phyloP scores from a whole-genome alignment of 2,888 invertebrate genomes.

The Cantharis lateralis region DNA sequence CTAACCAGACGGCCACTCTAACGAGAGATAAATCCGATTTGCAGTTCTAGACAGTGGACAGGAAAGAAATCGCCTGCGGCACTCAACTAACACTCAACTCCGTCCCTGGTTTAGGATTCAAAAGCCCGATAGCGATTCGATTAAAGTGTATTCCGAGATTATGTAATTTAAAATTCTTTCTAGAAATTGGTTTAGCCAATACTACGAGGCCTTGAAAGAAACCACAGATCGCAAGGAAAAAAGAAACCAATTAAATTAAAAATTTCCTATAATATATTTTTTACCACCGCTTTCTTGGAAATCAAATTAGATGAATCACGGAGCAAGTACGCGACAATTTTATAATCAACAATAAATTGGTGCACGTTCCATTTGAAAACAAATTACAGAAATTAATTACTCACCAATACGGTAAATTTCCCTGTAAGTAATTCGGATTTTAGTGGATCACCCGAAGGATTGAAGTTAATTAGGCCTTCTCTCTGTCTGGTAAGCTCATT shows the following conservation, averaged over 20 bases:
- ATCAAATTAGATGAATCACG: not conserved
- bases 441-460: constrained; percentile 82
- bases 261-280: not conserved
- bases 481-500: constrained; percentile 87
- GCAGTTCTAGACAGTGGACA: not conserved
- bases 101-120: not conserved
- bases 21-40: not conserved
- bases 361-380: not conserved
- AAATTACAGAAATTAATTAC: constrained; percentile 41
- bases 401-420: constrained; percentile 94
- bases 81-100: no score
- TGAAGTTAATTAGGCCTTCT: constrained; percentile 84
- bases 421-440: constrained; percentile 87
- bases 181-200: not conserved
- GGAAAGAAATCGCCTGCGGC: no score
- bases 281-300: not conserved
- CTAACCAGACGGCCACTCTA: not conserved
- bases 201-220: not conserved
- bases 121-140: not conserved
- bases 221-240: not conserved
- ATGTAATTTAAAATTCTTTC: not conserved
- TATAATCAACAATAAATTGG: not conserved
- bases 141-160: not conserved
- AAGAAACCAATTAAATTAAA: not conserved
- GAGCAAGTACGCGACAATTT: not conserved